Percentiles rank a stretch among this genome's conserved stretches.
These are phyloP conservation scores for Lanius ludovicianus DNA, from an alignment of 2,113 vertebrate genomes.

Conservation along the genomic window DNA sequence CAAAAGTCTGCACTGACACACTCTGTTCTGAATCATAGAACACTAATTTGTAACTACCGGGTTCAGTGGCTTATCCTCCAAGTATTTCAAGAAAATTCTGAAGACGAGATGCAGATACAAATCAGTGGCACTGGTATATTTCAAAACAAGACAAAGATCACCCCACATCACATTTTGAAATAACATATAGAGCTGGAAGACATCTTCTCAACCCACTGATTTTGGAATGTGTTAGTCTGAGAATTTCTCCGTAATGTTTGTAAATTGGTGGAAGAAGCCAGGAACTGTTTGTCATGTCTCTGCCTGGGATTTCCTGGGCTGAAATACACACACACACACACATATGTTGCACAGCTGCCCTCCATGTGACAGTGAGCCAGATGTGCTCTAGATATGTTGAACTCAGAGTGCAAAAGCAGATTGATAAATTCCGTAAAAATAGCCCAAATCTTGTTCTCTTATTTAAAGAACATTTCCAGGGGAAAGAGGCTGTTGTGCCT, in stretches of 20 bases:
- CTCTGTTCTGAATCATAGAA: neutral
- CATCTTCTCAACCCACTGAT: neutral
- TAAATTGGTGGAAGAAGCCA: neutral
- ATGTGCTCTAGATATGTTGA: neutral
- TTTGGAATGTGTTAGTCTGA: neutral
- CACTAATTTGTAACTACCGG: accelerated
- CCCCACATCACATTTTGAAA: neutral
- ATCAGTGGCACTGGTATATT: neutral
- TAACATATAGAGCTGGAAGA: neutral
- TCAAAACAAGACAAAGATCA: neutral
- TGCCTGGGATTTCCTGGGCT: neutral
- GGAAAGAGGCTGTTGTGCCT: neutral
- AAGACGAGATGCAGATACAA: neutral
- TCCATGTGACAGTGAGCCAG: neutral
- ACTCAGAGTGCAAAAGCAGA: neutral
- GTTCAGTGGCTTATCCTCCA: neutral
- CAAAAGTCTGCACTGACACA: neutral
- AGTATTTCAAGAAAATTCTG: neutral
- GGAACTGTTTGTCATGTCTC: neutral
- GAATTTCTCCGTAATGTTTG: neutral
- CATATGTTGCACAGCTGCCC: neutral
- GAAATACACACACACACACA: neutral
- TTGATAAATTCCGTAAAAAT: neutral
- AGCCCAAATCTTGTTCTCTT: neutral
- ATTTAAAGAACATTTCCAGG: neutral